These are phyloP conservation scores for Catharus ustulatus DNA, from an alignment of 2,797 vertebrate species.

Conservation along the genomic window DNA sequence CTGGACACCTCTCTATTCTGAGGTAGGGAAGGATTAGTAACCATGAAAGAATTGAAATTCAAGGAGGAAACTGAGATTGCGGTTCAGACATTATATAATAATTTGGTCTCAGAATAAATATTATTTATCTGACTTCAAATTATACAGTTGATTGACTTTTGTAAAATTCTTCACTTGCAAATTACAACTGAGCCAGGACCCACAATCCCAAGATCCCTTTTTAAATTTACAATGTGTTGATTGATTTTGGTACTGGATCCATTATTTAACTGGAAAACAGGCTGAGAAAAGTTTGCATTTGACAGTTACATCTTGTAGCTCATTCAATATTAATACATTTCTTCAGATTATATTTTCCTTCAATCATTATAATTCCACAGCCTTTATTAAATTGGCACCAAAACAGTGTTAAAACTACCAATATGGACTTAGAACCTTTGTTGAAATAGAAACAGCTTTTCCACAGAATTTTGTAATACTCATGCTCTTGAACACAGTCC, in stretches of 20 bases:
- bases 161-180: slow-evolving; percentile 3
- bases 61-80: slow-evolving; percentile 20
- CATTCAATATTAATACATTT: background rate
- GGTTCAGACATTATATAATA: slow-evolving; percentile 35
- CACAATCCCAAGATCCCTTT: background rate
- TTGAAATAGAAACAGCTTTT: background rate
- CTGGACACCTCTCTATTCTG: background rate
- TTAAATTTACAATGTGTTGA: background rate
- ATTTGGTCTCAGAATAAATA: slow-evolving; percentile 1
- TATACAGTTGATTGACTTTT: background rate
- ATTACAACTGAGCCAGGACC: background rate
- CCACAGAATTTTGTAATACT: background rate
- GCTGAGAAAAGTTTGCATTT: background rate
- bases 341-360: background rate
- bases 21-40: background rate
- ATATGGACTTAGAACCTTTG: background rate
- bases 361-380: background rate
- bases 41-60: background rate
- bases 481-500: background rate
- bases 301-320: background rate
- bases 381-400: background rate
- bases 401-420: background rate
- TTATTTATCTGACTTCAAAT: slow-evolving; percentile 11
- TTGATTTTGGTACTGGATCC: slow-evolving; percentile 5
- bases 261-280: slow-evolving; percentile 20